Percentiles rank a stretch among this genome's conserved stretches.
These are phyloP conservation scores for Patagioenas fasciata DNA, from an alignment of 2,113 vertebrate genomes.

Conservation along the genomic window DNA sequence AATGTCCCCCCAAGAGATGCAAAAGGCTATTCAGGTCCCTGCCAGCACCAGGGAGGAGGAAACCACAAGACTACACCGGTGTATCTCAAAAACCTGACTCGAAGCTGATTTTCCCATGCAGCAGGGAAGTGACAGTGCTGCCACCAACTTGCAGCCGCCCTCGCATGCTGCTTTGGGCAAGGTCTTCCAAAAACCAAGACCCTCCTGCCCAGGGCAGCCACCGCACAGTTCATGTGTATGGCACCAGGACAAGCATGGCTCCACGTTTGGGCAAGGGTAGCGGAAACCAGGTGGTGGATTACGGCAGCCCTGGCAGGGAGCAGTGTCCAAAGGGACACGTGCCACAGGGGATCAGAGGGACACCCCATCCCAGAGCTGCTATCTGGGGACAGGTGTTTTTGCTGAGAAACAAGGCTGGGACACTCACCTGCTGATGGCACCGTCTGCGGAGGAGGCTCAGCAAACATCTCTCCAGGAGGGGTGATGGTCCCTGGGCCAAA, in stretches of 20 bases:
- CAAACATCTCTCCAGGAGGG: neutral
- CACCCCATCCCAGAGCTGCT: neutral
- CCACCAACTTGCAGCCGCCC: rapidly evolving
- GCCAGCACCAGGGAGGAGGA: neutral
- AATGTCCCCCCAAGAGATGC: neutral
- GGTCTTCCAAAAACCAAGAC: neutral
- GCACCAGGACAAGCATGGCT: rapidly evolving
- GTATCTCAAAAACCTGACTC: neutral
- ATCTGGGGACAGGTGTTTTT: neutral
- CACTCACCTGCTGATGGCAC: conserved; percentile 3
- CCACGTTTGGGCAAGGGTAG: neutral
- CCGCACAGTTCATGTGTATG: rapidly evolving
- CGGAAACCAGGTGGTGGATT: neutral
- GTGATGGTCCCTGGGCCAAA: rapidly evolving
- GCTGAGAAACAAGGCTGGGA: neutral
- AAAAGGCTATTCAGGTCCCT: neutral
- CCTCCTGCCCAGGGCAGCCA: no score
- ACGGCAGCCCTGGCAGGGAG: neutral
- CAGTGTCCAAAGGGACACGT: rapidly evolving
- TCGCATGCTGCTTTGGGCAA: neutral
- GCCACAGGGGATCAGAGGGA: neutral
- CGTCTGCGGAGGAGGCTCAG: neutral
- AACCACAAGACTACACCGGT: neutral
- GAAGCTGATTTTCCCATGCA: neutral
- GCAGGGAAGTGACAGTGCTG: neutral